These are phyloP conservation scores for Isurus oxyrinchus DNA, from an alignment of 2,113 vertebrate species.

Conservation along the genomic window DNA sequence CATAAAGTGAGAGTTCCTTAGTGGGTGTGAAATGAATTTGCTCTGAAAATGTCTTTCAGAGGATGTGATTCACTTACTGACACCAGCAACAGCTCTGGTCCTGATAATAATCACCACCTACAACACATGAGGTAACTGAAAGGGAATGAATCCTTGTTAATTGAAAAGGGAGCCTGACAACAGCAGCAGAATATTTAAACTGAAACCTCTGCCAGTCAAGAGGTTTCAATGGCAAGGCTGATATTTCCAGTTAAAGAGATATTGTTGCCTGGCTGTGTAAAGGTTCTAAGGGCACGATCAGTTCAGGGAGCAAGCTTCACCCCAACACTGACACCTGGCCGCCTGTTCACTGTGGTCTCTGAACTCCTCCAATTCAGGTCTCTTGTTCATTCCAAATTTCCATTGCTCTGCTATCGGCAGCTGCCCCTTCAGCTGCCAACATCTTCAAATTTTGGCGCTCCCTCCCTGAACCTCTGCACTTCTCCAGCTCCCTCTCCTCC, in stretches of 20 bases:
- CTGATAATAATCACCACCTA: conserved; percentile 28
- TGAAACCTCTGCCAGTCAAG: not conserved
- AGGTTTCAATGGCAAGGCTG: not conserved
- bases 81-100: conserved; percentile 27
- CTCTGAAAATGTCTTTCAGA: conserved; percentile 33
- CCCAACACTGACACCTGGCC: not conserved
- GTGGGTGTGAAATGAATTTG: conserved; percentile 31
- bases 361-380: not conserved
- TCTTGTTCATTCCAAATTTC: not conserved
- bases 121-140: conserved; percentile 24
- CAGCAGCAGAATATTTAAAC: not conserved
- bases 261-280: not conserved
- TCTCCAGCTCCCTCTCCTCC: not conserved
- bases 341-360: not conserved
- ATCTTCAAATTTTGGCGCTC: not conserved
- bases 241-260: not conserved
- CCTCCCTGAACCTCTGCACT: not conserved
- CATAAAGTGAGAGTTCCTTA: conserved; percentile 3
- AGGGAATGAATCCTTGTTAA: conserved; percentile 28
- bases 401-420: not conserved
- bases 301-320: not conserved
- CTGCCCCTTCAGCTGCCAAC: not conserved
- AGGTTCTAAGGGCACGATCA: not conserved
- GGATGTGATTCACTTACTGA: conserved; percentile 33
- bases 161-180: not conserved